Percentiles rank a stretch among this genome's conserved stretches.
Conservation (phyloP, 1,140 invertebrate genomes). For the Papilio helenus region DNA sequence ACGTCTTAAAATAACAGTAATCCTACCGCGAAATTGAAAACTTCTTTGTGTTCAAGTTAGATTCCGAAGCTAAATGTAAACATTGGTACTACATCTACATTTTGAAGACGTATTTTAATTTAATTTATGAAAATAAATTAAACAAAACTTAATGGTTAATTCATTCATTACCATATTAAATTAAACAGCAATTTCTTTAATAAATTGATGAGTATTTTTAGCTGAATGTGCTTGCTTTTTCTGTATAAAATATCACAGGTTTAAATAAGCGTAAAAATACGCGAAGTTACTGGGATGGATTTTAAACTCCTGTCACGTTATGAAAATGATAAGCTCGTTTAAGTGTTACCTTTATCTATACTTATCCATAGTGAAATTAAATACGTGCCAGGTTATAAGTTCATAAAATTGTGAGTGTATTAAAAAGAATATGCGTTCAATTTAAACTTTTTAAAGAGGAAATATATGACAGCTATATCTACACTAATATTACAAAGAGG, state of each 20-base stretch:
- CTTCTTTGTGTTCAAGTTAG: conserved; percentile 19
- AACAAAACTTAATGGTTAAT: no score
- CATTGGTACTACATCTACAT: neutral
- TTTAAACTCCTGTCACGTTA: neutral
- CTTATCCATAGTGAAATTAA: neutral
- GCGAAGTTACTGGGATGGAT: neutral
- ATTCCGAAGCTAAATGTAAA: conserved; percentile 24
- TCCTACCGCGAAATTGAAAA: conserved; percentile 36
- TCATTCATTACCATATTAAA: no score
- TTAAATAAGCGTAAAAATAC: neutral
- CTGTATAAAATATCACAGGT: neutral
- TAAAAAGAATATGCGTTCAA: no score
- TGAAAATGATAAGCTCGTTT: neutral
- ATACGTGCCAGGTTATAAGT: neutral
- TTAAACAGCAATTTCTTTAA: no score
- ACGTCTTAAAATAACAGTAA: conserved; percentile 38
- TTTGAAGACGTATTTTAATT: conserved; percentile 5
- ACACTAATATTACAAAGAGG: no score
- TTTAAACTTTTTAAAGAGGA: no score
- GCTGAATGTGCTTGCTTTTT: neutral
- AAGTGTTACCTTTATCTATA: neutral
- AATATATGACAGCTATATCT: no score
- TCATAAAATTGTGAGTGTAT: no score
- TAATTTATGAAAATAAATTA: neutral
- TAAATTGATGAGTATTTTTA: no score